A percentile compares a stretch with the other conserved stretches of the same genome.
Evolutionary conservation across 2,888 invertebrate genomes (phyloP).

Genomic region (Osedax frankpressi): DNA sequence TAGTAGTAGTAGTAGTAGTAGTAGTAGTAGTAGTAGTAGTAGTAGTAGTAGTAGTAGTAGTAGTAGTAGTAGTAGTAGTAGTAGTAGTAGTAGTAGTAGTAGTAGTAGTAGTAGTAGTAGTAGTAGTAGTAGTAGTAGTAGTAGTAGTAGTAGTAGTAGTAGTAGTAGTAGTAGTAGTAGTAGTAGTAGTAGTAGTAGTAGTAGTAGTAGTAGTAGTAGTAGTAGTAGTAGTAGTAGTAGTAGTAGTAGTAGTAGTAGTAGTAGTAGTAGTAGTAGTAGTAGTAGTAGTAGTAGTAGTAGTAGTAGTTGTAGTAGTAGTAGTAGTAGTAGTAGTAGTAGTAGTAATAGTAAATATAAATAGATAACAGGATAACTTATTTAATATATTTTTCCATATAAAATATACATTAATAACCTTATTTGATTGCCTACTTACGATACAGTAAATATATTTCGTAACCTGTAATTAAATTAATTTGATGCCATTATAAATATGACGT

Average conservation of each 20-base stretch:
- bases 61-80: not conserved
- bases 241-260: not conserved
- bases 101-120: not conserved
- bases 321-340: not conserved
- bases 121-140: not conserved
- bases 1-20: not conserved
- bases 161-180: not conserved
- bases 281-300: not conserved
- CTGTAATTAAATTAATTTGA: too few species aligned
- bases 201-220: not conserved
- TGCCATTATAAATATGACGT: too few species aligned
- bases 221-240: not conserved
- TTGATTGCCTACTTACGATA: too few species aligned
- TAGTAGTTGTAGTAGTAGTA: not conserved
- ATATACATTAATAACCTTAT: too few species aligned
- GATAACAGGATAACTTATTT: too few species aligned
- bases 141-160: not conserved
- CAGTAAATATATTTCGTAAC: too few species aligned
- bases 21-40: not conserved
- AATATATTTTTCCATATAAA: too few species aligned
- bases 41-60: not conserved
- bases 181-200: not conserved
- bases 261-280: not conserved
- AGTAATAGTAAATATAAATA: not conserved
- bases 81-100: not conserved